Percentiles rank a stretch among this genome's conserved stretches.
Evolutionary conservation across 2,797 vertebrate species (phyloP).

Genomic region (Paedocypris micromegethes): DNA sequence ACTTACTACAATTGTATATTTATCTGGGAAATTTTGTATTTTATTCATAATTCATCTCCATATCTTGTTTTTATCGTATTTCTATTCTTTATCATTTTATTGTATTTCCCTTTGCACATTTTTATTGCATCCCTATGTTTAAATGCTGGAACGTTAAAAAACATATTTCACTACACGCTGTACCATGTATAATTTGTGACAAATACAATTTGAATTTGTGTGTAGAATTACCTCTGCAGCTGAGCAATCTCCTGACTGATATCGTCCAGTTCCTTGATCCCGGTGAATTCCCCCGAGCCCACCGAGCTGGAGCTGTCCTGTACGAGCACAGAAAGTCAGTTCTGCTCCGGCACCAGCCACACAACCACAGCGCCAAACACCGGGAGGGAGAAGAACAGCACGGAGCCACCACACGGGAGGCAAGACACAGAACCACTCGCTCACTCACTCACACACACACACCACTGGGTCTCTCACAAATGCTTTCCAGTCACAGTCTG

Average conservation of each 20-base stretch:
- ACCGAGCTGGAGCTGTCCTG: slow-evolving; percentile 90
- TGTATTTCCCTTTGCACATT: too few species aligned
- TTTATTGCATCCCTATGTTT: too few species aligned
- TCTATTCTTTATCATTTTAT: too few species aligned
- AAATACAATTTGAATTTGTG: background rate
- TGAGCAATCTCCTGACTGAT: slow-evolving; percentile 94
- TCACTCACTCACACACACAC: background rate
- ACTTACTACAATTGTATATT: too few species aligned
- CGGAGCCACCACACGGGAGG: slow-evolving; percentile 40
- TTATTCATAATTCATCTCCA: too few species aligned
- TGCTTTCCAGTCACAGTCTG: slow-evolving; percentile 55
- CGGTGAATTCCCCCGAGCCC: slow-evolving; percentile 92
- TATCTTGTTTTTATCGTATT: too few species aligned
- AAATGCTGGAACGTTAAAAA: too few species aligned
- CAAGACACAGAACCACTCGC: slow-evolving; percentile 32
- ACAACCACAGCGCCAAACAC: slow-evolving; percentile 27
- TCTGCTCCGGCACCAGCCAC: background rate
- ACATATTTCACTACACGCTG: too few species aligned
- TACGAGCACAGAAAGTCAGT: slow-evolving; percentile 20
- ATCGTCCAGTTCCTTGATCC: slow-evolving; percentile 93
- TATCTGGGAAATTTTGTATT: too few species aligned
- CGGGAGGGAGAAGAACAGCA: slow-evolving; percentile 31
- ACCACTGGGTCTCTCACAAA: slow-evolving; percentile 53
- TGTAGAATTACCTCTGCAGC: slow-evolving; percentile 80
- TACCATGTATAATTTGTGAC: background rate